Evolutionary conservation across 2,113 vertebrate species (phyloP), one percentile per base, ranked within the genome.

Genomic region (Rhinoptilus africanus): DNA sequence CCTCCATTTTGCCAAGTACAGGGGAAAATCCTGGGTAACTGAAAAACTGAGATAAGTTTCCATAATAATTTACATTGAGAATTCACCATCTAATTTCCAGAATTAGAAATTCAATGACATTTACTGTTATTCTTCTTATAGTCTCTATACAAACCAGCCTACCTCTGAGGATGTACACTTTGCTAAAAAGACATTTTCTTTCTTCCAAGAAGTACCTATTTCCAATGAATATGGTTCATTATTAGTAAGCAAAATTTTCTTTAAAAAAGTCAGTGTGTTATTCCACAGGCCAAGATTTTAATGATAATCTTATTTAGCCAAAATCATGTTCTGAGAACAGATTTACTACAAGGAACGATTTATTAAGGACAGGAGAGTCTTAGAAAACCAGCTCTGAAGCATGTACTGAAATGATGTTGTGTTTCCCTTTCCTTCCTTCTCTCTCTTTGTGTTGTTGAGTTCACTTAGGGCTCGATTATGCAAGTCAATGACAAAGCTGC

Each of bases 401-500:
- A 47, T 14, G 41, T 5, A 59, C 24, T 24, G 45, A 72, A 88
- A 92, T 21, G 47, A 62, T 54, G n/a, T 20, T 41, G 60, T 7
- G 9, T 60, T 88, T 75, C 45, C 39, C 8, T 45, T 84, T 50
- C 56, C 86, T 51, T 14, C 45, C 43, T 77, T 81, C 39, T 72
- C 6, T 54, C 23, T 66, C 24, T 85, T 37, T 60, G 51, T 76
- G 15, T 48, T 32, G 56, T 15, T 62, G 54, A 91, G 85, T 53
- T 97, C 59, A 63, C 51, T 74, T 45, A 28, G 47, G 90, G 37
- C 76, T 91, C 2, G 0, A 1, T 84, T 92, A 78, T 51, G 50
- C 75, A 88, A 96, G 69, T 9, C 79, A 75, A 47, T 81, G 79
- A 80, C 85, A 95, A 82, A 96, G 56, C 66, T 85, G 78, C 39